Evolutionary conservation across 2,888 invertebrate species (phyloP), one percentile per base, ranked within the genome.

Genomic region (Ypsolopha sequella): DNA sequence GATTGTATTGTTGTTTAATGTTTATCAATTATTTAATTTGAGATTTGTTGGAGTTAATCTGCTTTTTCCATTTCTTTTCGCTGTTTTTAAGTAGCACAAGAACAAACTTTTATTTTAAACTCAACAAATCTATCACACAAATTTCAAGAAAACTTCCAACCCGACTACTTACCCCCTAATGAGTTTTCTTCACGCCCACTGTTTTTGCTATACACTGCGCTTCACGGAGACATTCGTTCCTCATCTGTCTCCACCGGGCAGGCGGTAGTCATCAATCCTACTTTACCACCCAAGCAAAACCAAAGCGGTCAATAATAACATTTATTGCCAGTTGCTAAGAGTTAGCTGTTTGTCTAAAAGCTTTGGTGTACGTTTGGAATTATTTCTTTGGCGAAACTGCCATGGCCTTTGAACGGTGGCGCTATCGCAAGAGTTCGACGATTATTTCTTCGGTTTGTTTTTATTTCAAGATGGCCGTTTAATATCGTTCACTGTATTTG

Each of bases 221-320:
- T 49, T 51, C 50, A 57, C 64, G 63, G 60, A 58, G 66, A 66
- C 68, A 65, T 68, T 67, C 65, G 68, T 72, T 70, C 68, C 67
- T 70, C 76, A 74, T 75, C 69, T 73, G 74, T 72, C 74, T 69
- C 64, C 62, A 60, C 63, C 63, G 33, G 14, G 36, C 14, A 36
- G 38, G 64, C 51, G 55, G 57, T 70, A 73, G 53, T 53, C 82
- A 81, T 84, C 82, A 84, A 81, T 81, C 78, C 73, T 64, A 24
- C 24, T 24, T 61, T 59, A 64, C 64, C 24, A 24, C 24, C 24
- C 24, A 24, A 24, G 24, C 24, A 24, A 24, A 24, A 4, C 24
- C 24, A 24, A 24, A 24, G 24, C 24, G 24, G 24, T 24, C 24
- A 24, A 24, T 24, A 24, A 24, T 24, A 2, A 4, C 4, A 2